Evolutionary conservation across 2,113 vertebrate species (phyloP), one percentile per base, ranked within the genome.

Genomic region (Lonchura striata): DNA sequence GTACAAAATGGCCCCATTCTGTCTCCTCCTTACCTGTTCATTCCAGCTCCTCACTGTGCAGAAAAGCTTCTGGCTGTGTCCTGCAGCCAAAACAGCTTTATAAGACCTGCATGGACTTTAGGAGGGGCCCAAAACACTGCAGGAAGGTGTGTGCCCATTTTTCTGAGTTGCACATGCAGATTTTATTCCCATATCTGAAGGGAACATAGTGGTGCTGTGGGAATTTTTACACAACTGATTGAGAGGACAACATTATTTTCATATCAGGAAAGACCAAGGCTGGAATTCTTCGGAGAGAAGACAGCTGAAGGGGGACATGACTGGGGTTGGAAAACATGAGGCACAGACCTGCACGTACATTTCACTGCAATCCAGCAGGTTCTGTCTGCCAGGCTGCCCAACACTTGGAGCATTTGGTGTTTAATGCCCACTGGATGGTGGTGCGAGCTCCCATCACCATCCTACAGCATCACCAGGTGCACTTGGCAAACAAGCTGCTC

Each of bases 111-210:
- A 27, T 3, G 20, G 56, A 42, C 33, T 39, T 50, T 64, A 85
- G 70, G 20, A 65, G 20, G 9, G 18, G 13, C 6, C 33, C 39
- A n/a, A 61, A 39, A 50, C 37, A 23, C 49, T 49, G 49, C 31
- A 80, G n/a, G 41, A 87, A 60, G 3, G 3, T 4, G 15, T 12
- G 12, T 18, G 27, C 9, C 44, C 11, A 4, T 23, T 21, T 24
- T 39, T 56, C 10, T 9, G 10, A 69, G 15, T 8, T 42, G 31
- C 1, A 4, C 0, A 0, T 25, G 27, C 22, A 79, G 19, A 1
- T 70, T 90, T 77, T 53, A 31, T 31, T 33, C 33, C 47, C 0
- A 0, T 10, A 24, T 25, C 33, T 39, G 30, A 68, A 59, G 30
- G 22, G 49, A 21, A 76, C 30, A 49, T 0, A 25, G n/a, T 2